phyloP scores from a whole-genome alignment of 2,797 vertebrate species.

The Protosalanx chinensis region DNA sequence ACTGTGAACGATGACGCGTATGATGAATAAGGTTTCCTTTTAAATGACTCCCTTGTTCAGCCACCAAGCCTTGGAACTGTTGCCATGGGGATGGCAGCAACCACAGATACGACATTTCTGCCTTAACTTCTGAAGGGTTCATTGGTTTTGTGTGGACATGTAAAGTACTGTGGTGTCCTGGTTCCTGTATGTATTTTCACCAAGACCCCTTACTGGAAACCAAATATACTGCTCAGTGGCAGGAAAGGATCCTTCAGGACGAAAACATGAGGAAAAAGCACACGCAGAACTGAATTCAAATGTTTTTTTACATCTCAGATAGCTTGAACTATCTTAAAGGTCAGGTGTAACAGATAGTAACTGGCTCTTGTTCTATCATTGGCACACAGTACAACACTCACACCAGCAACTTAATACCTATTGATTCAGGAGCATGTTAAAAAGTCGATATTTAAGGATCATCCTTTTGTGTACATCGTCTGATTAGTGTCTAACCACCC shows the following conservation, averaged over 20 bases:
- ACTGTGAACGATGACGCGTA: constrained; percentile 56
- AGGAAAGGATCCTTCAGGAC: constrained; percentile 22
- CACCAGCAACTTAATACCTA: constrained; percentile 57
- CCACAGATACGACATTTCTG: constrained; percentile 47
- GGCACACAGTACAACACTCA: constrained; percentile 22
- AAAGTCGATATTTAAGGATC: constrained; percentile 8
- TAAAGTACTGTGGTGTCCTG: constrained; percentile 24
- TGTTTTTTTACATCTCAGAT: constrained; percentile 65
- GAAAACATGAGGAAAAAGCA: constrained; percentile 25
- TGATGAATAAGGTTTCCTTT: constrained; percentile 35
- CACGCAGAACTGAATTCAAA: constrained; percentile 34
- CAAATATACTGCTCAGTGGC: constrained; percentile 48
- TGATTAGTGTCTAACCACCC: constrained; percentile 13
- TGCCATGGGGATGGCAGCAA: constrained; percentile 54
- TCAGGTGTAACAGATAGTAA: constrained; percentile 3
- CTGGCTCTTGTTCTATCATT: background rate
- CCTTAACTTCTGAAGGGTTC: constrained; percentile 63
- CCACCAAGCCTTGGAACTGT: constrained; percentile 53
- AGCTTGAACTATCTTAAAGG: constrained; percentile 31
- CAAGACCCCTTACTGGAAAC: constrained; percentile 40
- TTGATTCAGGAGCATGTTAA: constrained; percentile 21
- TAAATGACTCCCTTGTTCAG: constrained; percentile 44
- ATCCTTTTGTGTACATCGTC: constrained; percentile 35
- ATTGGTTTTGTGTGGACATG: constrained; percentile 43
- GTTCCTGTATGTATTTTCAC: constrained; percentile 35